Conservation (phyloP, 1,140 invertebrate species). For the Antheraea mylitta region DNA sequence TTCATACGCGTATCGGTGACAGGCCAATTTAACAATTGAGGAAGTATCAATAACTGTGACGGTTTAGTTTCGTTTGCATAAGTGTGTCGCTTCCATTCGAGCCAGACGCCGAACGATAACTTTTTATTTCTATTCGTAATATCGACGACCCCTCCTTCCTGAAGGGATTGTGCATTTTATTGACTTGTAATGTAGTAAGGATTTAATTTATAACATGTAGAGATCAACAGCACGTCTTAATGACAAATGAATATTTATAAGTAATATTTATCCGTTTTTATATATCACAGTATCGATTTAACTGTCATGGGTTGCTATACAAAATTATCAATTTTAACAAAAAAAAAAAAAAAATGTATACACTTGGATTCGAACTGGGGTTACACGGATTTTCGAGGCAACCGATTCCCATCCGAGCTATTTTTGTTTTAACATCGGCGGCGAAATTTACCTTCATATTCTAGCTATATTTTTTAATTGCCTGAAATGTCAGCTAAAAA, state of each 20-base stretch:
- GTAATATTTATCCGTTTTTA: neutral
- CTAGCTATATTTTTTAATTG: no score
- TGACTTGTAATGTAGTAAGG: neutral
- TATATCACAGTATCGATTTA: no score
- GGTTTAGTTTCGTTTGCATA: slow-evolving; percentile 37
- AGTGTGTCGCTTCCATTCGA: neutral
- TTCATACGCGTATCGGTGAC: slow-evolving; percentile 53
- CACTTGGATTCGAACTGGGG: no score
- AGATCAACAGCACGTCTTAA: neutral
- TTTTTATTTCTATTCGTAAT: neutral
- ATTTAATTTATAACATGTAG: neutral
- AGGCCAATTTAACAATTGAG: slow-evolving; percentile 69
- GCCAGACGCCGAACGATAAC: neutral
- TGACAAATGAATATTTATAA: neutral
- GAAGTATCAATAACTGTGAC: slow-evolving; percentile 54
- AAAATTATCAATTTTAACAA: neutral
- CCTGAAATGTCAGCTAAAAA: no score
- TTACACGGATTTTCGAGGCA: no score
- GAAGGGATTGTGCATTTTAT: neutral
- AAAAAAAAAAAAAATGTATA: no score
- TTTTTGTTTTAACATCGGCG: no score
- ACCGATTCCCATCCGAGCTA: no score
- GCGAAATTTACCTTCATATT: no score
- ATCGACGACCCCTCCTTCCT: neutral
- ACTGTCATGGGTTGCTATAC: no score